These are phyloP conservation scores for Clavelina lepadiformis DNA, from an alignment of 23 tunicate genomes.

Conservation along the genomic window DNA sequence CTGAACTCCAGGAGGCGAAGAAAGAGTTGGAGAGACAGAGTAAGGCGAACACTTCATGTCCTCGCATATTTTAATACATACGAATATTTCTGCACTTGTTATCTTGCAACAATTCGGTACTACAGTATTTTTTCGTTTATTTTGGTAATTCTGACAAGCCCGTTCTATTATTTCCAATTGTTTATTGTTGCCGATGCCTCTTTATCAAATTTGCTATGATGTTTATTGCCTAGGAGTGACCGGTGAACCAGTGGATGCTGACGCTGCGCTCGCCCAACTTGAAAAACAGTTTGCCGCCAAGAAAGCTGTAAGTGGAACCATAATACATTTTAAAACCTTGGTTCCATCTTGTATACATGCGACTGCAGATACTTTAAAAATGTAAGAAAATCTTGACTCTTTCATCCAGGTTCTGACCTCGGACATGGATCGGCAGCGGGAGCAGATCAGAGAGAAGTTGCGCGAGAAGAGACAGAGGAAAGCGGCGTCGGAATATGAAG, in stretches of 20 bases:
- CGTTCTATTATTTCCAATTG: too few species aligned
- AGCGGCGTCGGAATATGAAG: slow-evolving; percentile 80
- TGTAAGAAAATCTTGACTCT: not conserved
- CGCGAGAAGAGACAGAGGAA: slow-evolving; percentile 34
- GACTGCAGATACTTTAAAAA: not conserved
- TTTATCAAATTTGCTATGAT: too few species aligned
- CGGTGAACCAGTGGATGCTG: slow-evolving; percentile 66
- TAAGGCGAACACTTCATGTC: too few species aligned
- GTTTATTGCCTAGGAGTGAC: too few species aligned
- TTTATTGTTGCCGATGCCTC: too few species aligned
- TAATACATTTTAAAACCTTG: too few species aligned
- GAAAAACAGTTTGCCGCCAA: slow-evolving; percentile 58
- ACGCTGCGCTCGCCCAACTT: slow-evolving; percentile 49
- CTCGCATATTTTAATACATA: too few species aligned
- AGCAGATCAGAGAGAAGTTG: slow-evolving; percentile 42
- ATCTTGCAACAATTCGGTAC: too few species aligned
- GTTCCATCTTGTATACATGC: not conserved
- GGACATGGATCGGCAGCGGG: slow-evolving; percentile 64
- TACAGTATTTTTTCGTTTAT: too few species aligned
- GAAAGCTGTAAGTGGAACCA: slow-evolving; percentile 63
- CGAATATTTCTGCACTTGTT: too few species aligned
- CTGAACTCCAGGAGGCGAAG: slow-evolving; percentile 38
- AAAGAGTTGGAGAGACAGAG: slow-evolving; percentile 37
- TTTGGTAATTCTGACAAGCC: too few species aligned
- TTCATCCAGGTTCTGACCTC: slow-evolving; percentile 45